These are phyloP conservation scores for Cichladusa arquata DNA, from an alignment of 2,113 vertebrate genomes.

Conservation along the genomic window DNA sequence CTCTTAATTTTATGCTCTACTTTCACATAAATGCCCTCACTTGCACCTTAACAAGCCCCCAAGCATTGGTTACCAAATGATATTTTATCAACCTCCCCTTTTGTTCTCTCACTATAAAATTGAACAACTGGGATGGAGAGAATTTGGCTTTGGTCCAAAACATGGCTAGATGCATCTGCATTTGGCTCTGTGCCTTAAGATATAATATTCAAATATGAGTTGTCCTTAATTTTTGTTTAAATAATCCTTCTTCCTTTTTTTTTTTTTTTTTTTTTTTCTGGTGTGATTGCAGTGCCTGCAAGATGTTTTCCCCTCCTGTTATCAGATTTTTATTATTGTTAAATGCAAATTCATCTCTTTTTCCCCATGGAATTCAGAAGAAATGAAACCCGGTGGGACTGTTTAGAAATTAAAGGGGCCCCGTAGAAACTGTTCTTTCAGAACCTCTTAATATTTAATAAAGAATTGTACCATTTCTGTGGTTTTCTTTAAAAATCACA, in stretches of 20 bases:
- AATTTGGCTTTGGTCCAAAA: conserved; percentile 70
- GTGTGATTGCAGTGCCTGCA: not conserved
- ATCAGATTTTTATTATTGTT: not conserved
- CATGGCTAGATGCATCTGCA: conserved; percentile 68
- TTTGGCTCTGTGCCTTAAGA: conserved; percentile 76
- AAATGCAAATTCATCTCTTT: not conserved
- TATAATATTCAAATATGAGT: conserved; percentile 78
- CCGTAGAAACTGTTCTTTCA: not conserved
- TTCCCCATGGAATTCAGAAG: not conserved
- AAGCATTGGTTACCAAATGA: conserved; percentile 63
- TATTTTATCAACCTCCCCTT: conserved; percentile 28
- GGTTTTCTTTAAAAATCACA: not conserved
- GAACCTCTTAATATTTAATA: not conserved
- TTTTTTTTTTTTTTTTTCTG: not conserved
- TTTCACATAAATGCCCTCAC: conserved; percentile 47
- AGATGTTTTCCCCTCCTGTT: not conserved
- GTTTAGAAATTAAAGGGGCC: not conserved
- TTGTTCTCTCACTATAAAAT: conserved; percentile 72
- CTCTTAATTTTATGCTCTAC: conserved; percentile 54
- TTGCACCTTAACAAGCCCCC: conserved; percentile 70
- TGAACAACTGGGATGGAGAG: conserved; percentile 70
- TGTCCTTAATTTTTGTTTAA: conserved; percentile 76
- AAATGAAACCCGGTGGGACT: not conserved
- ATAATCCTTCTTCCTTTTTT: conserved; percentile 56
- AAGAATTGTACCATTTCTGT: not conserved